A percentile compares a stretch with the other conserved stretches of the same genome.
phyloP scores from a whole-genome alignment of 2,113 vertebrate genomes.

The Rhinichthys klamathensis region DNA sequence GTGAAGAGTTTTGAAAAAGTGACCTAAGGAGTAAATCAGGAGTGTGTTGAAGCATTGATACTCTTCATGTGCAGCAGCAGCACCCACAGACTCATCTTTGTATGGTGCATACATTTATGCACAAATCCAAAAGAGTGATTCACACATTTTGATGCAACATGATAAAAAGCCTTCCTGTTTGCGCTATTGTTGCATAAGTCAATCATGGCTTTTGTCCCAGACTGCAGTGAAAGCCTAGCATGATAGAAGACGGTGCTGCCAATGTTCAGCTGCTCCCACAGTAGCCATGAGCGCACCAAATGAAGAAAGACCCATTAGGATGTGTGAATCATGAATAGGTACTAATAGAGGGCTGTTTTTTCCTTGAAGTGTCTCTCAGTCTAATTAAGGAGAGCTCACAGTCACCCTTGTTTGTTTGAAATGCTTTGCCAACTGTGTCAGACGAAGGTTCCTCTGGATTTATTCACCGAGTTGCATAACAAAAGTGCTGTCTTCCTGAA shows the following conservation, averaged over 20 bases:
- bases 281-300: background rate
- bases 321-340: background rate
- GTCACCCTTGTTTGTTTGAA: conserved; percentile 63
- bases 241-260: background rate
- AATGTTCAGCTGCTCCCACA: conserved; percentile 9
- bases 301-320: background rate
- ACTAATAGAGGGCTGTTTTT: conserved; percentile 57
- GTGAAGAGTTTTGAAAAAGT: too few relatives aligned
- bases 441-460: conserved; percentile 43
- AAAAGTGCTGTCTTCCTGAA: background rate
- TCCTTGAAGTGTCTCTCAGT: conserved; percentile 65
- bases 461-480: conserved; percentile 49
- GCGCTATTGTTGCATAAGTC: conserved; percentile 29
- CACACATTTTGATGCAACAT: background rate
- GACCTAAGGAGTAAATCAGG: too few relatives aligned
- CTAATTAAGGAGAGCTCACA: conserved; percentile 65
- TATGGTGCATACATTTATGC: background rate
- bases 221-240: background rate
- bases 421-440: conserved; percentile 51
- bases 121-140: conserved; percentile 16
- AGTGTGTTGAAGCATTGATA: background rate
- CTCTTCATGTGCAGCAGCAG: background rate
- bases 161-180: conserved; percentile 7
- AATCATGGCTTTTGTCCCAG: conserved; percentile 7
- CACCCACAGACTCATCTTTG: background rate